Conservation (phyloP, 2,797 vertebrate genomes). For the Triplophysa bombifrons region DNA sequence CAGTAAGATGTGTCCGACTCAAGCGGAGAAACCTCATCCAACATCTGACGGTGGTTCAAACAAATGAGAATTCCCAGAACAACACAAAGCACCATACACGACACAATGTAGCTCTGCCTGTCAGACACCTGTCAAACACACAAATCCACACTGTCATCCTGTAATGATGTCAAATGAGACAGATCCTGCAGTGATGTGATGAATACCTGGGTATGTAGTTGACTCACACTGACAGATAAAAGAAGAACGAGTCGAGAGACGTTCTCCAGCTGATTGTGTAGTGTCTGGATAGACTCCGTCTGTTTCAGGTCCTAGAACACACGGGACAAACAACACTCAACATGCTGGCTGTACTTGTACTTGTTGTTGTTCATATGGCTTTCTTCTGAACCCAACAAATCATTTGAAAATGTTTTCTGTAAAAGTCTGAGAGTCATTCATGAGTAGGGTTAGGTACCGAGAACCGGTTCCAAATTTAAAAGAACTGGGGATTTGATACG, state of each 20-base stretch:
- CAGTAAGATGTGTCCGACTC: slow-evolving; percentile 78
- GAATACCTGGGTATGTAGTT: slow-evolving; percentile 87
- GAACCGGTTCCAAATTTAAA: too few relatives aligned
- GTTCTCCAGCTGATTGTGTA: slow-evolving; percentile 91
- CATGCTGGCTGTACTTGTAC: too few relatives aligned
- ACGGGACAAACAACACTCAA: too few relatives aligned
- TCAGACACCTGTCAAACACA: slow-evolving; percentile 83
- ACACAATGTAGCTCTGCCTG: slow-evolving; percentile 87
- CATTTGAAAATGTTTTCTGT: too few relatives aligned
- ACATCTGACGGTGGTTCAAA: slow-evolving; percentile 77
- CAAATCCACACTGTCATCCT: too few relatives aligned
- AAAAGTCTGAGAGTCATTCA: too few relatives aligned
- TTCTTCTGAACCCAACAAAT: too few relatives aligned
- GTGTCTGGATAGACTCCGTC: slow-evolving; percentile 91
- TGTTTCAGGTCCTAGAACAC: slow-evolving; percentile 88
- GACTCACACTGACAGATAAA: slow-evolving; percentile 84
- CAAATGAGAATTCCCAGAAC: slow-evolving; percentile 84
- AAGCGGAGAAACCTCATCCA: background rate
- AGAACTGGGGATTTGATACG: too few relatives aligned
- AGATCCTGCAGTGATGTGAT: background rate
- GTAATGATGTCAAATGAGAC: too few relatives aligned
- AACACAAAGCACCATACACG: slow-evolving; percentile 84
- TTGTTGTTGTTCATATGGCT: too few relatives aligned
- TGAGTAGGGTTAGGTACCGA: too few relatives aligned
- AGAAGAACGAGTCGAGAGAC: slow-evolving; percentile 88